Evolutionary conservation across 2,888 invertebrate genomes (phyloP), one percentile per base, ranked within the genome.

Genomic region (Rhamnusium bicolor): DNA sequence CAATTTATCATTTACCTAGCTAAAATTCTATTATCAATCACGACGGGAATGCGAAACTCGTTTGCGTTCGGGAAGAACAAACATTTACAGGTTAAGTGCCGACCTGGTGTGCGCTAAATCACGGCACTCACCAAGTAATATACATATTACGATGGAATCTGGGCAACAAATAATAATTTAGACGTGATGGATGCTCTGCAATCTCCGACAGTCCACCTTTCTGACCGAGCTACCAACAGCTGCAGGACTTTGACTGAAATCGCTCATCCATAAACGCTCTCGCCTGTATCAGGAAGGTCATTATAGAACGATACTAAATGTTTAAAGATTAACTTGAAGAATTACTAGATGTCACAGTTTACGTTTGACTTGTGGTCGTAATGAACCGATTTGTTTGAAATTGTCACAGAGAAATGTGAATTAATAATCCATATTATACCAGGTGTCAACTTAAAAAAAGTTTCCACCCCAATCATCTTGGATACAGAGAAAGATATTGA

Each of bases 41-140:
- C 67, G 62, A 24, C 24, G 47, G 60, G 60, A 67, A 66, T 69
- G 54, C 66, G 65, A 40, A 63, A 56, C 56, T 66, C 70, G 61
- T 51, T 66, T 46, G 62, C 51, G 32, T 60, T 70, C 47, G 66
- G 62, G 53, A 74, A 74, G 75, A 76, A 77, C 78, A 77, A 79
- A 79, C 77, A 76, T 69, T 76, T 74, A 54, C 71, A 72, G 78
- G 78, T 76, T 78, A 77, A 77, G 76, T 68, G 71, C 58, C 73
- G 78, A 76, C 78, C 78, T 56, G 71, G 71, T 66, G 72, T 67
- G 75, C 67, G 66, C 73, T 80, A 80, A 79, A 78, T 80, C 79
- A 78, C 72, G 61, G 72, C 73, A 70, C 73, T 75, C 65, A 18
- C 65, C 65, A 12, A 29, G 53, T 65, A 65, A 65, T 65, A 77